phyloP scores from a whole-genome alignment of 2,888 invertebrate genomes.

The Malthinus flaveolus region DNA sequence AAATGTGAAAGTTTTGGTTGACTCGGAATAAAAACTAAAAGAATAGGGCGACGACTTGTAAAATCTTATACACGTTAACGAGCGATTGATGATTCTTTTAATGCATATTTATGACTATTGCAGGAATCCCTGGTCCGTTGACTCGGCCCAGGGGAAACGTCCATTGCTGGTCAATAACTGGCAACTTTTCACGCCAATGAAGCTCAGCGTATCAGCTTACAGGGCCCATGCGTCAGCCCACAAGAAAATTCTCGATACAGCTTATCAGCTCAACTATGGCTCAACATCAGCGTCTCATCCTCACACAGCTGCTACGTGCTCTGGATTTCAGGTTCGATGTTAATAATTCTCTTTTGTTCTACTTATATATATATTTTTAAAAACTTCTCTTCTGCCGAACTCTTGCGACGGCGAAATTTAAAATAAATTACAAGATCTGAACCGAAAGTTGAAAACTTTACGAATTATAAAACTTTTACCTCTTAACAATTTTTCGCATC shows the following conservation, averaged over 20 bases:
- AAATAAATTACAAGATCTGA: too few species aligned
- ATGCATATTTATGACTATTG: slow-evolving; percentile 14
- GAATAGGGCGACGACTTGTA: background rate
- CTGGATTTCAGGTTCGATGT: slow-evolving; percentile 59
- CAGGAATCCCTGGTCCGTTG: slow-evolving; percentile 33
- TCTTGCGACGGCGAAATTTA: too few species aligned
- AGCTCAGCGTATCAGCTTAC: slow-evolving; percentile 86
- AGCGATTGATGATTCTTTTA: slow-evolving; percentile 9
- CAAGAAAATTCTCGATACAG: slow-evolving; percentile 80
- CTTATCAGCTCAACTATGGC: slow-evolving; percentile 76
- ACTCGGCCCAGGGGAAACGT: slow-evolving; percentile 29
- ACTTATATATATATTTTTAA: background rate
- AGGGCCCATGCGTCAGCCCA: slow-evolving; percentile 87
- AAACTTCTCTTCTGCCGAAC: too few species aligned
- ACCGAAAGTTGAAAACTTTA: too few species aligned
- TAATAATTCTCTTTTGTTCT: background rate
- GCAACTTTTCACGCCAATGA: slow-evolving; percentile 59
- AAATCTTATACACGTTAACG: background rate
- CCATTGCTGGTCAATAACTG: slow-evolving; percentile 27
- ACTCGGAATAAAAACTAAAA: background rate
- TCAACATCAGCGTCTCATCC: slow-evolving; percentile 66
- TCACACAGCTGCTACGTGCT: slow-evolving; percentile 51
- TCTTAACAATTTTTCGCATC: too few species aligned
- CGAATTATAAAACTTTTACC: too few species aligned
- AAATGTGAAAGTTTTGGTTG: background rate